A percentile compares a stretch with the other conserved stretches of the same genome.
Evolutionary conservation across 2,888 invertebrate genomes (phyloP).

Genomic region (Cantharis flavilabris): DNA sequence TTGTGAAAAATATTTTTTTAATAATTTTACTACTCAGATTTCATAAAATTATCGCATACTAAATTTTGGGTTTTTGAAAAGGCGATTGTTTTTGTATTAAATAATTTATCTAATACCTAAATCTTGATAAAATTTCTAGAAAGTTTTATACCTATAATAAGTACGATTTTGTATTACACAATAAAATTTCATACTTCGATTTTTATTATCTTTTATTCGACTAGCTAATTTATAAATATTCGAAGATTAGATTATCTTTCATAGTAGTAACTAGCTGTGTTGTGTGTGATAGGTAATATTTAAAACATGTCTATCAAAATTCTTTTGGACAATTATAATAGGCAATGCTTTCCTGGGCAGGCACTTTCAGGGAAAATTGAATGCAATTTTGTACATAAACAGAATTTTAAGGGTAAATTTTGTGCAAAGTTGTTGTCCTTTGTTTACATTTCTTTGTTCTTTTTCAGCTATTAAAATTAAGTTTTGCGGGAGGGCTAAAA

Average conservation of each 20-base stretch:
- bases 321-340: background rate
- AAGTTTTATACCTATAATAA: too few relatives aligned
- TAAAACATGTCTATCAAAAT: background rate
- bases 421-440: background rate
- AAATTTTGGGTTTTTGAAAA: too few relatives aligned
- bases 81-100: too few relatives aligned
- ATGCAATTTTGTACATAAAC: background rate
- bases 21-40: too few relatives aligned
- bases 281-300: background rate
- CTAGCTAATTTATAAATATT: background rate
- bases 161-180: too few relatives aligned
- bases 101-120: too few relatives aligned
- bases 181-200: too few relatives aligned
- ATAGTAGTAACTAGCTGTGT: too few relatives aligned
- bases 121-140: too few relatives aligned
- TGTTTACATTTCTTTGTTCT: background rate
- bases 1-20: too few relatives aligned
- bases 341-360: background rate
- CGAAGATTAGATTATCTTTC: background rate
- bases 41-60: too few relatives aligned
- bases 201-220: too few relatives aligned
- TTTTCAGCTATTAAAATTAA: conserved; percentile 19
- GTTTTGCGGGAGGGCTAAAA: conserved; percentile 17
- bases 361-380: background rate
- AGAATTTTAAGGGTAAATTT: background rate